Conservation (phyloP, 2,113 vertebrate species). For the Amphiprion ocellaris region DNA sequence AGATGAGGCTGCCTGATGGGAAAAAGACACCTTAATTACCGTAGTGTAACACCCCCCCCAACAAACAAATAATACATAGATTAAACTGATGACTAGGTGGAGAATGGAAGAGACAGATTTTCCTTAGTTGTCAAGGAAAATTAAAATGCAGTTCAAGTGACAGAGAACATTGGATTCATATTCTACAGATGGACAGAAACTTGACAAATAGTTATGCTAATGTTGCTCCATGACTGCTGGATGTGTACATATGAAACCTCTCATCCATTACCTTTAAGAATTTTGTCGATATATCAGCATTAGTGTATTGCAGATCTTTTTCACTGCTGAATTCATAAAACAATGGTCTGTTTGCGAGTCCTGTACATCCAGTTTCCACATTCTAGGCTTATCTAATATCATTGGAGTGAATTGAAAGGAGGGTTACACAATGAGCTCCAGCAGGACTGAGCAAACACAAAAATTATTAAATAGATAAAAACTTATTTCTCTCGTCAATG, state of each 20-base stretch:
- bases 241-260: neutral
- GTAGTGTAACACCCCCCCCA: neutral
- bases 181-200: neutral
- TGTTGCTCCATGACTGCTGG: neutral
- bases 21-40: slow-evolving; percentile 16
- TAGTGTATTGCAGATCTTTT: neutral
- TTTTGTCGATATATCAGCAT: neutral
- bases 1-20: neutral
- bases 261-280: neutral
- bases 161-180: neutral
- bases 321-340: slow-evolving; percentile 6
- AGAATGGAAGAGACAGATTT: neutral
- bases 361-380: slow-evolving; percentile 22
- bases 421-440: slow-evolving; percentile 7
- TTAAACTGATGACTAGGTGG: neutral
- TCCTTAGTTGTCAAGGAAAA: neutral
- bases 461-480: slow-evolving; percentile 39
- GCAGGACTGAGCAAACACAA: slow-evolving; percentile 21
- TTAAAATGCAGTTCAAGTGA: slow-evolving; percentile 4
- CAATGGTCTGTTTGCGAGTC: neutral
- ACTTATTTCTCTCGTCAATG: slow-evolving; percentile 8
- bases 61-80: neutral
- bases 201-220: neutral
- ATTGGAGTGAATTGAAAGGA: slow-evolving; percentile 12
- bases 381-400: slow-evolving; percentile 14